Conservation (phyloP, 2,797 vertebrate species). For the Pseudochaenichthys georgianus region DNA sequence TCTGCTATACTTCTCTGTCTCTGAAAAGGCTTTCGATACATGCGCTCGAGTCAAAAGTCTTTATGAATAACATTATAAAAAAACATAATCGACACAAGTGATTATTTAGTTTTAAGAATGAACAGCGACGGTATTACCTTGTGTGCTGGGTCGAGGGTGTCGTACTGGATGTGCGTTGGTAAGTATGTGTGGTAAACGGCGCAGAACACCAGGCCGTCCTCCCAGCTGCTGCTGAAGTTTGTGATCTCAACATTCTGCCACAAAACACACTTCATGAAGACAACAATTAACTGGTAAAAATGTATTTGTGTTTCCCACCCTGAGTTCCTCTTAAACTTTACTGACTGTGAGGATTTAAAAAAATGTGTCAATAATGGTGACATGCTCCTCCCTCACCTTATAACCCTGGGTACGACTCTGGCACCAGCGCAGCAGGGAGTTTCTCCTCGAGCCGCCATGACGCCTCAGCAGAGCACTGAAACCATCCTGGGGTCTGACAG, state of each 20-base stretch:
- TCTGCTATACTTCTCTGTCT: background rate
- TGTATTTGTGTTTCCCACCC: background rate
- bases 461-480: slow-evolving; percentile 83
- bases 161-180: slow-evolving; percentile 78
- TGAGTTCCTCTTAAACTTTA: background rate
- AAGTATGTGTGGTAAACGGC: slow-evolving; percentile 86
- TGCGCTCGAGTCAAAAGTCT: background rate
- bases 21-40: background rate
- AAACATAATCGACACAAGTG: background rate
- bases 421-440: slow-evolving; percentile 86
- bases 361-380: background rate
- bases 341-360: background rate
- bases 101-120: background rate
- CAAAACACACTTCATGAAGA: slow-evolving; percentile 22
- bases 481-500: slow-evolving; percentile 78
- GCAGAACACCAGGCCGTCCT: slow-evolving; percentile 87
- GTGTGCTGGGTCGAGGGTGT: slow-evolving; percentile 75
- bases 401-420: slow-evolving; percentile 85
- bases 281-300: background rate
- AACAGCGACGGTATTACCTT: slow-evolving; percentile 72
- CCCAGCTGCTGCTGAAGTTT: slow-evolving; percentile 89
- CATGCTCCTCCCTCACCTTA: slow-evolving; percentile 67
- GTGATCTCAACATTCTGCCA: slow-evolving; percentile 87
- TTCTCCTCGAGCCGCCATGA: slow-evolving; percentile 85
- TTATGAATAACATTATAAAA: background rate